Percentiles rank a stretch among this genome's conserved stretches.
These are phyloP conservation scores for Catharus ustulatus DNA, from an alignment of 2,797 vertebrate genomes.

Conservation along the genomic window DNA sequence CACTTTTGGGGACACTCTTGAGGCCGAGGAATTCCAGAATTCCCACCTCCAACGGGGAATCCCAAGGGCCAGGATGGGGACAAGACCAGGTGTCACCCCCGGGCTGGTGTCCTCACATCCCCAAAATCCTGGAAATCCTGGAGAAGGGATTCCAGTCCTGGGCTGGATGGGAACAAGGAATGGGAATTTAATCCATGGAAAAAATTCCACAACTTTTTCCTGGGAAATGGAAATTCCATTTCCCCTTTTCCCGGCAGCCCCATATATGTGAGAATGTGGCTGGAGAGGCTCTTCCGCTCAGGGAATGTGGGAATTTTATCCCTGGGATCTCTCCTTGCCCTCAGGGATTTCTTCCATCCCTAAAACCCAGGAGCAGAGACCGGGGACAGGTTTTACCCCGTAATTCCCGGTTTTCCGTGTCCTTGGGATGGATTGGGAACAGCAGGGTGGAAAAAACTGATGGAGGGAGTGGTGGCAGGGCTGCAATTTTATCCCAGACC, in stretches of 20 bases:
- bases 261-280: accelerated
- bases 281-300: too few relatives aligned
- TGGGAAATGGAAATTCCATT: not conserved
- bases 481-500: not conserved
- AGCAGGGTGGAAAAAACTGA: not conserved
- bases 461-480: not conserved
- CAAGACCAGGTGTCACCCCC: not conserved
- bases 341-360: not conserved
- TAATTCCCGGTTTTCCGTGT: accelerated
- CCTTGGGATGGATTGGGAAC: not conserved
- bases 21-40: accelerated
- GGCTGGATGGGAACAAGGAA: not conserved
- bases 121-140: not conserved
- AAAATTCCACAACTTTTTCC: accelerated
- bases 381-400: not conserved
- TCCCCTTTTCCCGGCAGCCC: not conserved
- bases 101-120: not conserved
- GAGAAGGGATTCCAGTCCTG: not conserved
- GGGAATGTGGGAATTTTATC: not conserved
- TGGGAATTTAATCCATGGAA: not conserved
- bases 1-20: not conserved
- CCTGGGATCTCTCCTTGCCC: too few relatives aligned
- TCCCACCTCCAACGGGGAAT: accelerated
- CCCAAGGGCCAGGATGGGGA: too few relatives aligned
- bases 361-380: not conserved